Evolutionary conservation across 2,888 invertebrate genomes (phyloP).

Genomic region (Nyleta sp.): DNA sequence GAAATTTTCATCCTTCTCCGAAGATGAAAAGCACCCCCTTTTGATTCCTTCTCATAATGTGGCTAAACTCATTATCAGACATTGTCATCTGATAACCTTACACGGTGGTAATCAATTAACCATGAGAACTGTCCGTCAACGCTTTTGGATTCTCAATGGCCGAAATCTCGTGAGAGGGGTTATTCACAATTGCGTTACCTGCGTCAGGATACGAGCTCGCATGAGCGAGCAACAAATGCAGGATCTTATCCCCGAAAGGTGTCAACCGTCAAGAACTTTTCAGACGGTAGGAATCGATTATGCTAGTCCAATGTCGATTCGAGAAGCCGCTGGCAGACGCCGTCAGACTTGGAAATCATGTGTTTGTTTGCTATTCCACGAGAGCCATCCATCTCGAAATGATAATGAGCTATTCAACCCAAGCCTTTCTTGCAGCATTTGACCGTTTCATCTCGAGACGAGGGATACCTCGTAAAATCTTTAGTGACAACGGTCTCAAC

Average conservation of each 20-base stretch:
- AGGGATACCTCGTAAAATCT: too few relatives aligned
- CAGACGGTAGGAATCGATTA: neutral
- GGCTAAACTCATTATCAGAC: neutral
- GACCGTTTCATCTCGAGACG: neutral
- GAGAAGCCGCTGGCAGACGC: neutral
- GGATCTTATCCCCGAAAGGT: neutral
- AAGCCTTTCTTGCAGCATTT: neutral
- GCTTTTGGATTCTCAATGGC: neutral
- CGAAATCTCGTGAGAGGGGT: neutral
- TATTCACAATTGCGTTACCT: neutral
- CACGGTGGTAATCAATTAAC: neutral
- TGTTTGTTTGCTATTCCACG: neutral
- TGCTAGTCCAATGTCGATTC: neutral
- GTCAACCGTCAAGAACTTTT: neutral
- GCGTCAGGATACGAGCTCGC: neutral
- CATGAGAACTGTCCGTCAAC: neutral
- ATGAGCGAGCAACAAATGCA: neutral
- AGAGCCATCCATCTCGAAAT: neutral
- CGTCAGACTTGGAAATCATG: neutral
- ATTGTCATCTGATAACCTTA: neutral
- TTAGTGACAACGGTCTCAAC: too few relatives aligned
- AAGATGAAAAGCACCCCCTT: neutral
- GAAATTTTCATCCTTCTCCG: neutral
- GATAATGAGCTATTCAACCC: neutral
- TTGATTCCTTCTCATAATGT: neutral